These are phyloP conservation scores for Furnarius figulus DNA, from an alignment of 2,113 vertebrate species.

Conservation along the genomic window DNA sequence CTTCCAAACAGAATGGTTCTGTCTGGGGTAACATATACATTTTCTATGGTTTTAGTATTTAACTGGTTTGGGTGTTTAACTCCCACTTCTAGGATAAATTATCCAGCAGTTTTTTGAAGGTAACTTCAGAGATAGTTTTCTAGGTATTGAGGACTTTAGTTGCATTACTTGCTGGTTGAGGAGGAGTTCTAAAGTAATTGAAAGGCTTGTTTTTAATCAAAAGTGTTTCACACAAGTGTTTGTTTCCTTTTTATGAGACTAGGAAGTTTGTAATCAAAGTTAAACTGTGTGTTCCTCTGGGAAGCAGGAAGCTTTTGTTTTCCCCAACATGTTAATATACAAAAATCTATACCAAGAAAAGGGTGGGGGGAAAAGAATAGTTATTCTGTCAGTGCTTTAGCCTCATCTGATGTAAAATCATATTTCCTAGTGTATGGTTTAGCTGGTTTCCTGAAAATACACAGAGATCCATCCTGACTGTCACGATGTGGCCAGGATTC, in stretches of 20 bases:
- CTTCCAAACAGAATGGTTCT: neutral
- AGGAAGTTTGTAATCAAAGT: neutral
- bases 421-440: neutral
- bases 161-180: neutral
- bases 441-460: neutral
- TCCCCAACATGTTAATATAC: neutral
- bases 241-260: neutral
- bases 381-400: neutral
- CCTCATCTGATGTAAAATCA: neutral
- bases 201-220: neutral
- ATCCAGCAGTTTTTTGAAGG: neutral
- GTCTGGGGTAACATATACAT: rapidly evolving
- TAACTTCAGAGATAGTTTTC: neutral
- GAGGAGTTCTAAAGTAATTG: neutral
- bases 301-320: neutral
- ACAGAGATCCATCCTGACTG: rapidly evolving
- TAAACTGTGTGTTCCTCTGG: neutral
- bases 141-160: neutral
- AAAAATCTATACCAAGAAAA: neutral
- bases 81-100: neutral
- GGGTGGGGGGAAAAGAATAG: neutral
- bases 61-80: neutral
- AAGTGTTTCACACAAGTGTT: neutral
- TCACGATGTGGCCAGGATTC: rapidly evolving
- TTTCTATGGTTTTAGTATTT: neutral